A percentile compares a stretch with the other conserved stretches of the same genome.
Evolutionary conservation across 2,888 invertebrate genomes (phyloP).

Genomic region (Torymus auratus): DNA sequence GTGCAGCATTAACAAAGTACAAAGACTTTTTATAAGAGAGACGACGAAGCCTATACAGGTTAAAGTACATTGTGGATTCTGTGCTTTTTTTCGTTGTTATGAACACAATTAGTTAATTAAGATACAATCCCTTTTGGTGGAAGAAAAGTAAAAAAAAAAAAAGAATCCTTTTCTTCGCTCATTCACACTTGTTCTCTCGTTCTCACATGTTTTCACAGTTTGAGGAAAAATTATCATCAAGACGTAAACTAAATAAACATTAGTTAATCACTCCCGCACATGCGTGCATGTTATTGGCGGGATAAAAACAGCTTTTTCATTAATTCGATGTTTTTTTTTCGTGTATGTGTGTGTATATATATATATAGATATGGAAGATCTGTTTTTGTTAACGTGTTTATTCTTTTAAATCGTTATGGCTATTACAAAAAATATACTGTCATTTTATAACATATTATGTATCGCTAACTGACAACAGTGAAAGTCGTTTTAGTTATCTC

Average conservation of each 20-base stretch:
- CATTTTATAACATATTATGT: no score
- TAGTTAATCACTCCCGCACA: not conserved
- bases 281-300: not conserved
- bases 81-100: slow-evolving; percentile 31
- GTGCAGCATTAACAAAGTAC: slow-evolving; percentile 21
- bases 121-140: slow-evolving; percentile 33
- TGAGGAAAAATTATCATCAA: slow-evolving; percentile 48
- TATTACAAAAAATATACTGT: no score
- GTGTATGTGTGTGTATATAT: no score
- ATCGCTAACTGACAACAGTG: no score
- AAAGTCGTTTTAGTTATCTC: no score
- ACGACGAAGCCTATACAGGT: slow-evolving; percentile 7
- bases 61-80: slow-evolving; percentile 11
- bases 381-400: no score
- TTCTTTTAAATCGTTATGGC: no score
- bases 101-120: slow-evolving; percentile 53
- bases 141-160: slow-evolving; percentile 54
- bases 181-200: slow-evolving; percentile 47
- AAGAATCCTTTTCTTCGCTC: slow-evolving; percentile 42
- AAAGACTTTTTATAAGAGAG: slow-evolving; percentile 33
- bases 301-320: slow-evolving; percentile 6
- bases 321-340: not conserved
- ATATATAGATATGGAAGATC: no score
- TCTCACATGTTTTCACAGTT: slow-evolving; percentile 52
- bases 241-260: slow-evolving; percentile 29